Percentiles rank a stretch among this genome's conserved stretches.
These are phyloP conservation scores for Cylindroiulus punctatus DNA, from an alignment of 2,888 invertebrate genomes.

Conservation along the genomic window DNA sequence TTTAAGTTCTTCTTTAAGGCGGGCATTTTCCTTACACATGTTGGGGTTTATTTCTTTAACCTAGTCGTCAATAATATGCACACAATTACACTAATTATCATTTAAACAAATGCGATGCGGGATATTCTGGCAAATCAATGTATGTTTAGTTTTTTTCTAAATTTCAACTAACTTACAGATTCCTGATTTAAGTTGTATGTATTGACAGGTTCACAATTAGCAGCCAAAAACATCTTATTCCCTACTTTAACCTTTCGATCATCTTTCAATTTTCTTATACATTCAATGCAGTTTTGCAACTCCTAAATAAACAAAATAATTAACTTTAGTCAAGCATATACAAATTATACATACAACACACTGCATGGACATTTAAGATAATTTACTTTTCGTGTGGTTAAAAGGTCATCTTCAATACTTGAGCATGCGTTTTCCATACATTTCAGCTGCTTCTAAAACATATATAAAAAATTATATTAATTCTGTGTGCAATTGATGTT, in stretches of 20 bases:
- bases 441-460: not conserved
- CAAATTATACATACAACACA: not conserved
- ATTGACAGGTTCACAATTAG: not conserved
- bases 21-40: not conserved
- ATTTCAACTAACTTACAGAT: not conserved
- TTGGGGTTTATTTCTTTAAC: not conserved
- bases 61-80: too few relatives aligned
- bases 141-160: not conserved
- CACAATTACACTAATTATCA: too few relatives aligned
- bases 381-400: not conserved
- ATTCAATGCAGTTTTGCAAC: not conserved
- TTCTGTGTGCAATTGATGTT: too few relatives aligned
- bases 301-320: not conserved
- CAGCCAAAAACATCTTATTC: not conserved
- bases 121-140: not conserved
- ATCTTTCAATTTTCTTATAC: not conserved
- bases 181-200: not conserved
- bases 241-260: not conserved
- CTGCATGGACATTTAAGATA: not conserved
- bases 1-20: not conserved
- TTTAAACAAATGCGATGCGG: not conserved
- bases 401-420: not conserved
- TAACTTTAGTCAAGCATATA: not conserved
- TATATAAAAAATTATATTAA: not conserved
- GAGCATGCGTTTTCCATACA: not conserved